Conservation (phyloP, 1,140 invertebrate genomes). For the Hycleus cichorii region DNA sequence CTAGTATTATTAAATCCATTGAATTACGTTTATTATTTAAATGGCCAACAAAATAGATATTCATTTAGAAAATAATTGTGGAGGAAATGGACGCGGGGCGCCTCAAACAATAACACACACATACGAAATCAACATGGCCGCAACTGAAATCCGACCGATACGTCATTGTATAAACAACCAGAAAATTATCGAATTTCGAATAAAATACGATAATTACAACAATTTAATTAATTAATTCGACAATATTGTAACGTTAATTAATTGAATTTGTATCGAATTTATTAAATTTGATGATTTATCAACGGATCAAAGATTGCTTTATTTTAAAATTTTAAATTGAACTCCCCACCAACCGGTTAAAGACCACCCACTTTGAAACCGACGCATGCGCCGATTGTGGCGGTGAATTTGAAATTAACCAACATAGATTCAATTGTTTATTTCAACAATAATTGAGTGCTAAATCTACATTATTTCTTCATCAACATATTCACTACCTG, state of each 20-base stretch:
- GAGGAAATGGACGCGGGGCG: constrained; percentile 34
- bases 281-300: not conserved
- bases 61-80: not conserved
- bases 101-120: constrained; percentile 38
- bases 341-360: constrained; percentile 10
- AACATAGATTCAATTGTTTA: too few relatives aligned
- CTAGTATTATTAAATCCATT: too few relatives aligned
- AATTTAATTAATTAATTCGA: too few relatives aligned
- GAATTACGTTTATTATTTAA: not conserved
- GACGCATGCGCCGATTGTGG: not conserved
- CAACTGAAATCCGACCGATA: constrained; percentile 17
- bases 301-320: not conserved
- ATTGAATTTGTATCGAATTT: too few relatives aligned
- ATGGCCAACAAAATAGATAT: not conserved
- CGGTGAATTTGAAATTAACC: too few relatives aligned
- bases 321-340: constrained; percentile 10
- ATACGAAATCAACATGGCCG: constrained; percentile 34
- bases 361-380: constrained; percentile 9
- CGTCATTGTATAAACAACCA: constrained; percentile 24
- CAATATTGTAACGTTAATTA: too few relatives aligned
- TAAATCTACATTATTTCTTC: constrained; percentile 25
- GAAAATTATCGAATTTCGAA: not conserved
- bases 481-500: constrained; percentile 30
- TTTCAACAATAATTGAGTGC: not conserved
- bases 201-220: not conserved